Percentiles rank a stretch among this genome's conserved stretches.
Conservation (phyloP, 1,140 invertebrate species). For the Leptoteleia sp. region DNA sequence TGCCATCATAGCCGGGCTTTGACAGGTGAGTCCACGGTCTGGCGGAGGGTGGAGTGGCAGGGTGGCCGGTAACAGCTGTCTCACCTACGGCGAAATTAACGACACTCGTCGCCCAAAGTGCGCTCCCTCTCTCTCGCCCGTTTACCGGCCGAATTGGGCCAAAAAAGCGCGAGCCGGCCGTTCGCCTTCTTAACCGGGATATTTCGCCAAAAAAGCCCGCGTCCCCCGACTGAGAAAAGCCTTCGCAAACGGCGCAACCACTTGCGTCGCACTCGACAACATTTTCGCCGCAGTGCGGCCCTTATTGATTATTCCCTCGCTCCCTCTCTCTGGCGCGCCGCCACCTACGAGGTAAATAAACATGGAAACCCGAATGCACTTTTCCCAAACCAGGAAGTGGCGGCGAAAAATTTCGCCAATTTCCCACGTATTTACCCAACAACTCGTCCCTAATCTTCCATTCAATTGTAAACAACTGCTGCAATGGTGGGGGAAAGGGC, state of each 20-base stretch:
- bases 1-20: conserved; percentile 74
- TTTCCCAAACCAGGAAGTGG: conserved; percentile 18
- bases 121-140: no score
- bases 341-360: conserved; percentile 76
- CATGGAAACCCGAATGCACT: conserved; percentile 63
- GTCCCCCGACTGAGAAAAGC: no score
- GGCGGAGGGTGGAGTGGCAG: conserved; percentile 45
- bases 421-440: no score
- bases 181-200: no score
- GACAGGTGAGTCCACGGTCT: conserved; percentile 70
- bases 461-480: no score
- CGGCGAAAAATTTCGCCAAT: no score
- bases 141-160: no score
- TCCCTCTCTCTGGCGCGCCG: conserved; percentile 53
- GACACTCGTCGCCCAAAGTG: neutral
- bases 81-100: conserved; percentile 65
- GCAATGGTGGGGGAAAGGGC: no score
- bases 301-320: conserved; percentile 81
- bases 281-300: conserved; percentile 79
- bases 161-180: no score
- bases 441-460: no score
- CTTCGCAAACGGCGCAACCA: conserved; percentile 29
- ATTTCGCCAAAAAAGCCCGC: no score
- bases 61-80: conserved; percentile 70
- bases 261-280: conserved; percentile 70